These are phyloP conservation scores for Channa maculata DNA, from an alignment of 2,113 vertebrate species.

Conservation along the genomic window DNA sequence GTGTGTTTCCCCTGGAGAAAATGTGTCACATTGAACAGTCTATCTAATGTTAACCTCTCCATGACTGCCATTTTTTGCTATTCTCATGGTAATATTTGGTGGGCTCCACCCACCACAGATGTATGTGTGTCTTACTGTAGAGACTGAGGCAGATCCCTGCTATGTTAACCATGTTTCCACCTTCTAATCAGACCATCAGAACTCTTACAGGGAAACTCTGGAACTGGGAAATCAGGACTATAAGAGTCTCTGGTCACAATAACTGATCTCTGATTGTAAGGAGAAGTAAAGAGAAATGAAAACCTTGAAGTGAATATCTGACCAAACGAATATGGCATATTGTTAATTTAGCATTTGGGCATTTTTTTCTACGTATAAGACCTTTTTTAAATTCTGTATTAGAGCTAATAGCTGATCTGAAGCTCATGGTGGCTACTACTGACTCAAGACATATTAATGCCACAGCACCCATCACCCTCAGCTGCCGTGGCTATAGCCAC, in stretches of 20 bases:
- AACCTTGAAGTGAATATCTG: too few relatives aligned
- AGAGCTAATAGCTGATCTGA: too few relatives aligned
- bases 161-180: constrained; percentile 30
- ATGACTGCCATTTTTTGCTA: constrained; percentile 70
- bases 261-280: too few relatives aligned
- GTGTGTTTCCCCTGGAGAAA: constrained; percentile 67
- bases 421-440: too few relatives aligned
- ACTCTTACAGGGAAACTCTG: background rate
- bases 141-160: background rate
- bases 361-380: too few relatives aligned
- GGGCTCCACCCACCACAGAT: constrained; percentile 70
- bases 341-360: too few relatives aligned
- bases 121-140: constrained; percentile 45
- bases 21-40: constrained; percentile 74
- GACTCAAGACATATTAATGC: background rate
- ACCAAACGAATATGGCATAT: too few relatives aligned
- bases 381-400: too few relatives aligned
- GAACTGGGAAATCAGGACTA: background rate
- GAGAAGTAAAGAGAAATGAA: too few relatives aligned
- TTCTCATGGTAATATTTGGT: constrained; percentile 80
- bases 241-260: too few relatives aligned
- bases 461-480: background rate
- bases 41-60: constrained; percentile 82
- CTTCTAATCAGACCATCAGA: constrained; percentile 5
- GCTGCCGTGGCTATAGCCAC: too few relatives aligned